Conservation (phyloP, 2,888 invertebrate genomes). For the Onchidella celtica region DNA sequence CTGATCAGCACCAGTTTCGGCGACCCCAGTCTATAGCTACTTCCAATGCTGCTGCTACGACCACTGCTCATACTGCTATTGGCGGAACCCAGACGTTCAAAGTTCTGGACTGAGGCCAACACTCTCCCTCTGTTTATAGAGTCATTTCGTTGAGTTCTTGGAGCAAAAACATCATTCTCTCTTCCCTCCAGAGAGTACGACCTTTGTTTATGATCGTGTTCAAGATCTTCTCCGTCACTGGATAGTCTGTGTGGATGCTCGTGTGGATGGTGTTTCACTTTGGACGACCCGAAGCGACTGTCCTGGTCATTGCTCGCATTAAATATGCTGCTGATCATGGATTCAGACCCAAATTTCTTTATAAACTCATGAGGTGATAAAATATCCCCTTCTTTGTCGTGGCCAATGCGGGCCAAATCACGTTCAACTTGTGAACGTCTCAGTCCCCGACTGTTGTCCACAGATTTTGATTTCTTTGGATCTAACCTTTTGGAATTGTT, state of each 20-base stretch:
- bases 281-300: not conserved
- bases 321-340: conserved; percentile 20
- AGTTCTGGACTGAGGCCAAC: conserved; percentile 16
- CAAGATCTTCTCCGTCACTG: not conserved
- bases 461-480: not conserved
- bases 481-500: not conserved
- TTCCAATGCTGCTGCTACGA: not conserved
- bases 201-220: not conserved
- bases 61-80: conserved; percentile 3
- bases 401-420: not conserved
- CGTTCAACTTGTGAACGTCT: not conserved
- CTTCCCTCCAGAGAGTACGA: not conserved
- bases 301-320: not conserved
- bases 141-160: not conserved
- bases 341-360: not conserved
- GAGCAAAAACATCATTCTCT: not conserved
- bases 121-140: not conserved
- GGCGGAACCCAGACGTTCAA: not conserved
- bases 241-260: not conserved
- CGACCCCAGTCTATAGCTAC: not conserved
- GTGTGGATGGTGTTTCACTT: not conserved
- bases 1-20: conserved; percentile 2
- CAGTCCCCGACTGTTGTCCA: not conserved
- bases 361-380: not conserved
- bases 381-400: not conserved